phyloP scores from a whole-genome alignment of 2,888 invertebrate species.

The Ferdinandea cuprea region DNA sequence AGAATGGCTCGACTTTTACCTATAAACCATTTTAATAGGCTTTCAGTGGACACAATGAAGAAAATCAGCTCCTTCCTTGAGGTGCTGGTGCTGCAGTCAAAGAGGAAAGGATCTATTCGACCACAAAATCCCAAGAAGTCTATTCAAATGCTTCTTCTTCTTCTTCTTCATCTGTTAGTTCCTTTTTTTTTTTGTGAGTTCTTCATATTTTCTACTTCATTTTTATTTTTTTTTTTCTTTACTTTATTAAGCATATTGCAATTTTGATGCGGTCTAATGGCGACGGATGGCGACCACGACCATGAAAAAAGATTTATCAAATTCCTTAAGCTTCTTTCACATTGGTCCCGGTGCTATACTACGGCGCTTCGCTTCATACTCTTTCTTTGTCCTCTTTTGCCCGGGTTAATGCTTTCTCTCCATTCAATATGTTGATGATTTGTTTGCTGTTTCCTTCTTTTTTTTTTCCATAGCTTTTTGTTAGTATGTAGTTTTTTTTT shows the following conservation, averaged over 20 bases:
- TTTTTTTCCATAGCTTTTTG: conserved; percentile 6
- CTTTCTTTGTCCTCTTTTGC: conserved; percentile 24
- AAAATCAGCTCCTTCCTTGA: conserved; percentile 10
- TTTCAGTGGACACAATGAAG: conserved; percentile 3
- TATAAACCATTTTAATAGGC: conserved; percentile 17
- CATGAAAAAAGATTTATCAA: conserved; percentile 62
- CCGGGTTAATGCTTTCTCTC: conserved; percentile 64
- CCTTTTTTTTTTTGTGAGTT: not conserved
- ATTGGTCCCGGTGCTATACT: not conserved
- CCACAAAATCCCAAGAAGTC: conserved; percentile 27
- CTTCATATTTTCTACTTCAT: too few relatives aligned
- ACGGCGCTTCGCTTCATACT: conserved; percentile 20
- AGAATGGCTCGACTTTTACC: not conserved
- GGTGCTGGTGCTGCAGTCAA: conserved; percentile 2
- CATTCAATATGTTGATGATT: conserved; percentile 71
- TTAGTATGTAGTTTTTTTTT: not conserved
- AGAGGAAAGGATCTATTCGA: conserved; percentile 21
- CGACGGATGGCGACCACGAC: conserved; percentile 54
- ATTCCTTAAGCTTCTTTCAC: conserved; percentile 60
- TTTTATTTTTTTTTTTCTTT: not conserved
- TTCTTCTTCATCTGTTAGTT: conserved; percentile 23
- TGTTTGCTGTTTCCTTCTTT: conserved; percentile 45
- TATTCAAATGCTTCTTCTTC: conserved; percentile 25
- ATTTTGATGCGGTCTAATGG: conserved; percentile 66
- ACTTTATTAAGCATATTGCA: conserved; percentile 69